Conservation (phyloP, 2,113 vertebrate species). For the Carollia perspicillata region DNA sequence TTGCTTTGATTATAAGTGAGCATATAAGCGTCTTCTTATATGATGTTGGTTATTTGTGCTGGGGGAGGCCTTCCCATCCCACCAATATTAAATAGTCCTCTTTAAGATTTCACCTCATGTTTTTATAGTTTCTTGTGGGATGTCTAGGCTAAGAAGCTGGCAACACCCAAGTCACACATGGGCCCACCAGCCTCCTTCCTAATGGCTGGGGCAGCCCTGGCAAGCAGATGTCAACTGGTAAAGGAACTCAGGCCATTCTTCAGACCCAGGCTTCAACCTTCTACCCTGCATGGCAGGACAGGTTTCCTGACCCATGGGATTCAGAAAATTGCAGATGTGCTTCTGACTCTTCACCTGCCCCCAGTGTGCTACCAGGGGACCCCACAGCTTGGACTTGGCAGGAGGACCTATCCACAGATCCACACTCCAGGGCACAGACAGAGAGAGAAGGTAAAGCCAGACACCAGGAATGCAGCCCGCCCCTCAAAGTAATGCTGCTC, state of each 20-base stretch:
- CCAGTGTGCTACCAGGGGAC: not conserved
- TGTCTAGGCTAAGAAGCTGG: not conserved
- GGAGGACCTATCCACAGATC: not conserved
- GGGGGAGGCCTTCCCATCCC: not conserved
- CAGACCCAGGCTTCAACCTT: not conserved
- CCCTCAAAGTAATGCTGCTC: slow-evolving; percentile 6
- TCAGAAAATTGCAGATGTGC: not conserved
- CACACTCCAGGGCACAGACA: not conserved
- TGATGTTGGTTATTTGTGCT: not conserved
- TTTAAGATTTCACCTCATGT: not conserved
- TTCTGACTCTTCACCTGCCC: not conserved
- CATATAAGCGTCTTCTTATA: not conserved
- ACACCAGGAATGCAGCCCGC: slow-evolving; percentile 3
- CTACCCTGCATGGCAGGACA: not conserved
- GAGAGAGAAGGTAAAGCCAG: slow-evolving; percentile 1
- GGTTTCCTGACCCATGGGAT: not conserved
- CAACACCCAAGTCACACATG: not conserved
- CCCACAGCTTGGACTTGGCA: not conserved
- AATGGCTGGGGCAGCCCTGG: not conserved
- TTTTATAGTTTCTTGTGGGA: not conserved
- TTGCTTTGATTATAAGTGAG: not conserved
- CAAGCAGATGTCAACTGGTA: not conserved
- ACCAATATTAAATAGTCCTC: not conserved
- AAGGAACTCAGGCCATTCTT: not conserved
- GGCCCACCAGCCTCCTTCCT: not conserved